Base-by-base conservation (phyloP, 2,113 vertebrate genomes). In the Opisthocomus hoazin region DNA sequence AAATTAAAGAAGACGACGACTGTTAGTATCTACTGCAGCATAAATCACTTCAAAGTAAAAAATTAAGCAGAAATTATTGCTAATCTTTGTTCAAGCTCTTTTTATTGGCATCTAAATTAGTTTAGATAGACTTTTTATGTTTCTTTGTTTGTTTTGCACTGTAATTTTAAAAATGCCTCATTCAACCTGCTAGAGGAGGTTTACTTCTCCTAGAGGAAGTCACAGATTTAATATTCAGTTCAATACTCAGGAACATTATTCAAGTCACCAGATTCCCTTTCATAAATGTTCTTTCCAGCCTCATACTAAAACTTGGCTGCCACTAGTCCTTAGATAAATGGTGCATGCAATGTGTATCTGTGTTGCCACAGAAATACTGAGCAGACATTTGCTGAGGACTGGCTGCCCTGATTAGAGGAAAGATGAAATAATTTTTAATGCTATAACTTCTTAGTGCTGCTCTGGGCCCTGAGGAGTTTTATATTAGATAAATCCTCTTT, bases 1-100 rank as follows among this genome's bases (percentile, higher is more conserved):
- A 96, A 91, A 87, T 79, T n/a, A 83, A 92, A 94, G 46, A 92
- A 66, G 41, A 95, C 58, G 71, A 64, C 84, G 37, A 10, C 20
- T 85, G 29, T 84, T 0, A 0, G n/a, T 65, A 78, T 24, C n/a
- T 65, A 51, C 32, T 66, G 26, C 50, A 77, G 30, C 4, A 76
- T 58, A 77, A 80, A 94, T 70, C 21, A 77, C 18, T 74, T 94
- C 46, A 48, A 80, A 95, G 70, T 77, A 88, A 83, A 1, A 23
- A 84, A 87, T 76, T 41, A 73, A 79, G 6, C 10, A 65, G 27
- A 87, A 83, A 90, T 93, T 87, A 80, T 80, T 41, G 8, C 11
- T 78, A 51, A 81, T 81, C 23, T 50, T 77, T 92, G 2, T 84
- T 77, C 27, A 92, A 68, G 12, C 11, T 84, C 9, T 15, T 84